phyloP scores from a whole-genome alignment of 2,797 vertebrate species.

The Smutsia temminckii region DNA sequence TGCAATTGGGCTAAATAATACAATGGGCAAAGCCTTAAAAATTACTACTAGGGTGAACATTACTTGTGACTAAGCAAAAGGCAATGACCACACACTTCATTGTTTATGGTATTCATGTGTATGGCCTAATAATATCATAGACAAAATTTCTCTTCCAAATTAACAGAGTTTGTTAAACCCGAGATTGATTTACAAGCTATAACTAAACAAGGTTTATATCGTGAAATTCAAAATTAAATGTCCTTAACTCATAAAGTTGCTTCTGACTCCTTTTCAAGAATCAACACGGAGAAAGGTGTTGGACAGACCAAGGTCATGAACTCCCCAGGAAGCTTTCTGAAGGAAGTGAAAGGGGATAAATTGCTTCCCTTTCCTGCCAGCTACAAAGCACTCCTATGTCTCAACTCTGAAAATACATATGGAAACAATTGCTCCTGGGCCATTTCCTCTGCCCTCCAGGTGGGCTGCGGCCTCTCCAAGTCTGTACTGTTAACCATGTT shows the following conservation, averaged over 20 bases:
- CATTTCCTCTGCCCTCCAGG: conserved; percentile 55
- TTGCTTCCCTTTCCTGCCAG: conserved; percentile 75
- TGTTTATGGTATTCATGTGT: not conserved
- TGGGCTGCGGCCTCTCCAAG: conserved; percentile 18
- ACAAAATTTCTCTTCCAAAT: conserved; percentile 24
- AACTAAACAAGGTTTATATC: not conserved
- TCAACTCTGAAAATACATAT: conserved; percentile 70
- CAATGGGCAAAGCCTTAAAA: not conserved
- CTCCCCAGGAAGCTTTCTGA: conserved; percentile 73
- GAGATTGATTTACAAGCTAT: not conserved
- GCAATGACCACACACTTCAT: not conserved
- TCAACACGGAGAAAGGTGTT: conserved; percentile 61
- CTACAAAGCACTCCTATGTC: conserved; percentile 36
- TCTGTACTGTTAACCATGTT: not conserved
- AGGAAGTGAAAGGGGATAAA: conserved; percentile 71
- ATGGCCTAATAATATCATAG: not conserved
- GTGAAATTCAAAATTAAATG: conserved; percentile 49
- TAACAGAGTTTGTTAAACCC: conserved; percentile 14
- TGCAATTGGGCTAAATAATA: not conserved
- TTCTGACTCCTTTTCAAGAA: conserved; percentile 43
- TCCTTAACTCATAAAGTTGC: not conserved
- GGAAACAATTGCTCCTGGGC: conserved; percentile 71
- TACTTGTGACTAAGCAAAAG: conserved; percentile 17
- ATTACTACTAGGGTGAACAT: not conserved
- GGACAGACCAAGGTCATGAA: conserved; percentile 71